Percentiles rank a stretch among this genome's conserved stretches.
phyloP scores from a whole-genome alignment of 1,140 invertebrate genomes.

The Catajapyx aquilonaris region DNA sequence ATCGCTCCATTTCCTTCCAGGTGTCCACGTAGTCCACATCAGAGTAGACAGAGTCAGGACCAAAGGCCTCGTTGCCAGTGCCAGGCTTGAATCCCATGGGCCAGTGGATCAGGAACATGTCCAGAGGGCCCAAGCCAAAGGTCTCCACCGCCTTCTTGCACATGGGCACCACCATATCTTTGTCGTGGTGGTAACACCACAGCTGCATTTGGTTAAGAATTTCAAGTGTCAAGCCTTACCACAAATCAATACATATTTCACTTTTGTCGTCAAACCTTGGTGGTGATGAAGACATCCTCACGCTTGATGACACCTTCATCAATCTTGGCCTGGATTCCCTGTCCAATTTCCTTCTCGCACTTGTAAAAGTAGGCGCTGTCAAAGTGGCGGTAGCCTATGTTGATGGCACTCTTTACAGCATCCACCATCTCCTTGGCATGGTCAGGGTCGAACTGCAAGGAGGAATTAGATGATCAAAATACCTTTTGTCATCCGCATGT shows the following conservation, averaged over 20 bases:
- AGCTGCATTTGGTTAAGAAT: too few species aligned
- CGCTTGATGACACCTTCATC: slow-evolving; percentile 46
- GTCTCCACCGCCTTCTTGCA: slow-evolving; percentile 39
- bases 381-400: slow-evolving; percentile 68
- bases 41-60: too few species aligned
- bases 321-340: slow-evolving; percentile 49
- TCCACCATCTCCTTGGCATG: slow-evolving; percentile 31
- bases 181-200: slow-evolving; percentile 50
- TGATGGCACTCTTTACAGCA: slow-evolving; percentile 45
- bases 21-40: slow-evolving; percentile 9
- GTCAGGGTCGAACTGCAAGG: too few species aligned
- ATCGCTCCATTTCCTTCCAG: slow-evolving; percentile 16
- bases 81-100: slow-evolving; percentile 52
- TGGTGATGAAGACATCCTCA: slow-evolving; percentile 67
- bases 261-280: too few species aligned
- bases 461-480: too few species aligned
- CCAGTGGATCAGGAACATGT: slow-evolving; percentile 69
- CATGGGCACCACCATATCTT: slow-evolving; percentile 33
- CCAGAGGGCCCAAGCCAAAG: slow-evolving; percentile 53
- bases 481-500: too few species aligned
- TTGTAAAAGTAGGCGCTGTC: slow-evolving; percentile 69
- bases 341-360: slow-evolving; percentile 66
- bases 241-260: too few species aligned
- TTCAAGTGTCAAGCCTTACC: too few species aligned
- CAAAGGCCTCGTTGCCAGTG: too few species aligned